These are phyloP conservation scores for Mesorhabditis belari DNA, from an alignment of 2,888 invertebrate species.

Conservation along the genomic window DNA sequence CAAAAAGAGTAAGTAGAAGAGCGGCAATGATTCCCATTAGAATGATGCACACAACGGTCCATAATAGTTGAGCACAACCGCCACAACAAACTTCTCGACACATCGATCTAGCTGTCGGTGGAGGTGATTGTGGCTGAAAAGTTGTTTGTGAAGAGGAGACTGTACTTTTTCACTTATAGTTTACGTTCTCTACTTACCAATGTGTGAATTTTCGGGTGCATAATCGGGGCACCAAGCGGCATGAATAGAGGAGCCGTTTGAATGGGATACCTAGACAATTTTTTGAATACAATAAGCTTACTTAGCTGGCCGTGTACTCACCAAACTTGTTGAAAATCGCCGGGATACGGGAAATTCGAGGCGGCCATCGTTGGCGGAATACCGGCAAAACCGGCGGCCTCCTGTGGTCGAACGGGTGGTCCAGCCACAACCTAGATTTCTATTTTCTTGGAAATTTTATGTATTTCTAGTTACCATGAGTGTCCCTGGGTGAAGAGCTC, in stretches of 20 bases:
- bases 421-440: no score
- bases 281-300: no score
- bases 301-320: neutral
- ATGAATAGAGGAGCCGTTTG: neutral
- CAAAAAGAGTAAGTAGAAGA: slow-evolving; percentile 27
- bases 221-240: neutral
- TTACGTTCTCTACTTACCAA: neutral
- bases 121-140: neutral
- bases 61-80: slow-evolving; percentile 36
- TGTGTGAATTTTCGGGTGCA: neutral
- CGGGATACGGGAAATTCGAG: neutral
- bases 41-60: slow-evolving; percentile 32
- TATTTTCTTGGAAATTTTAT: no score
- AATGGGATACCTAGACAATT: neutral
- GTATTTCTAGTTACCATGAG: neutral
- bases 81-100: slow-evolving; percentile 32
- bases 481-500: neutral
- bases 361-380: no score
- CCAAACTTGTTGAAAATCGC: neutral
- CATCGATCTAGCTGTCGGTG: neutral
- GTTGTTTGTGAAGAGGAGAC: neutral
- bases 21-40: slow-evolving; percentile 28
- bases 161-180: no score
- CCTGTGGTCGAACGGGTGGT: no score
- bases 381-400: no score